phyloP scores from a whole-genome alignment of 2,888 invertebrate genomes.

The Tetropium fuscum region DNA sequence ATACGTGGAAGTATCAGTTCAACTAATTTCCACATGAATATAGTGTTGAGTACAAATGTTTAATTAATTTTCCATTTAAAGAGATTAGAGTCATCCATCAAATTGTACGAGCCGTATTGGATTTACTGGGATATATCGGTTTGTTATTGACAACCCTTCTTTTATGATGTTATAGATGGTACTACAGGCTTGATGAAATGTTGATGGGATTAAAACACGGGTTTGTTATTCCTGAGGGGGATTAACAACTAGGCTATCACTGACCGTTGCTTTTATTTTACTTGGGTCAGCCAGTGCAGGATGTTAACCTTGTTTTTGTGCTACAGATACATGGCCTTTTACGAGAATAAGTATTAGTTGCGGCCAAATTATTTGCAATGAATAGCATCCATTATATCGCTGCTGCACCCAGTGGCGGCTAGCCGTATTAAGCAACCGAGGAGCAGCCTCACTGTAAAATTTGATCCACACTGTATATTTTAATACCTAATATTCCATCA shows the following conservation, averaged over 20 bases:
- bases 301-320: too few species aligned
- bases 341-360: too few species aligned
- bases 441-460: too few species aligned
- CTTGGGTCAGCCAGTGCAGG: not conserved
- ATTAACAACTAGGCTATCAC: not conserved
- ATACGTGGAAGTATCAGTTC: slow-evolving; percentile 2
- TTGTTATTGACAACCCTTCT: slow-evolving; percentile 41
- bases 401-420: too few species aligned
- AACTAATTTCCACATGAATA: slow-evolving; percentile 18
- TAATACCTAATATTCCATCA: too few species aligned
- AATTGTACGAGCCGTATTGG: slow-evolving; percentile 28
- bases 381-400: too few species aligned
- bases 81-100: slow-evolving; percentile 46
- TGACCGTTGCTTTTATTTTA: slow-evolving; percentile 20
- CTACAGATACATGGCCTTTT: too few species aligned
- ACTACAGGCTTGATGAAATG: slow-evolving; percentile 22
- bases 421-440: too few species aligned
- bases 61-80: slow-evolving; percentile 46
- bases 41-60: slow-evolving; percentile 36
- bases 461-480: too few species aligned
- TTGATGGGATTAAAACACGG: slow-evolving; percentile 26
- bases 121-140: slow-evolving; percentile 26
- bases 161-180: slow-evolving; percentile 33
- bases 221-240: slow-evolving; percentile 15
- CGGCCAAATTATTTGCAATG: too few species aligned